These are phyloP conservation scores for Bostrychus sinensis DNA, from an alignment of 2,113 vertebrate genomes.

Conservation along the genomic window DNA sequence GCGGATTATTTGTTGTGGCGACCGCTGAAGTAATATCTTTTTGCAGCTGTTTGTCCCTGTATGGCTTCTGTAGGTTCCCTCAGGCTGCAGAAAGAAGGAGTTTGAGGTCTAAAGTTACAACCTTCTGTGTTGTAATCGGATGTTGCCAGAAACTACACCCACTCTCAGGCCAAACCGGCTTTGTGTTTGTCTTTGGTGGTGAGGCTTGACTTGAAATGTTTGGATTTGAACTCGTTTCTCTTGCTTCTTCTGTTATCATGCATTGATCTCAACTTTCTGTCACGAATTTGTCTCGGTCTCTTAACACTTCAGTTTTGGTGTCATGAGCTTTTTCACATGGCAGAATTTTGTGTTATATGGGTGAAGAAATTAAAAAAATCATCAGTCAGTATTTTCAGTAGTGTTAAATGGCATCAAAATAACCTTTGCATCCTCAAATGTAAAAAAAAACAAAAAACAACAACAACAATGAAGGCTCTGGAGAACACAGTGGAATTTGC, in stretches of 20 bases:
- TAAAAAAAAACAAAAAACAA: too few relatives aligned
- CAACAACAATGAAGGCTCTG: too few relatives aligned
- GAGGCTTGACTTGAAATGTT: background rate
- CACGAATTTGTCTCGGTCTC: background rate
- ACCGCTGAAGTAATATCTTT: too few relatives aligned
- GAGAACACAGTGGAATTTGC: background rate
- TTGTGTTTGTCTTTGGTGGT: background rate
- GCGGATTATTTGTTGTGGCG: too few relatives aligned
- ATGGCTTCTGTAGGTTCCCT: background rate
- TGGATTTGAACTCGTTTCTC: background rate
- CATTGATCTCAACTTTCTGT: background rate
- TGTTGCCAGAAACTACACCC: background rate
- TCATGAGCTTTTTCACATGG: background rate
- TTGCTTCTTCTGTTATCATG: background rate
- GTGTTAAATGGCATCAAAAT: too few relatives aligned
- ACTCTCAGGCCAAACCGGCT: background rate
- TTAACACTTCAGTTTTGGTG: background rate
- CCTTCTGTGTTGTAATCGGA: background rate
- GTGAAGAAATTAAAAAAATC: too few relatives aligned
- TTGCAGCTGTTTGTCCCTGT: conserved; percentile 1
- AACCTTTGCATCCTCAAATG: too few relatives aligned
- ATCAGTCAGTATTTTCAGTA: too few relatives aligned
- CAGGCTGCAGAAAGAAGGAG: background rate
- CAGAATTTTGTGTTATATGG: too few relatives aligned
- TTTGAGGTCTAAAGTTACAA: background rate